Conservation (phyloP, 30 jellyfish, hydroid and myxozoan species). For the Haliclystus octoradiatus region DNA sequence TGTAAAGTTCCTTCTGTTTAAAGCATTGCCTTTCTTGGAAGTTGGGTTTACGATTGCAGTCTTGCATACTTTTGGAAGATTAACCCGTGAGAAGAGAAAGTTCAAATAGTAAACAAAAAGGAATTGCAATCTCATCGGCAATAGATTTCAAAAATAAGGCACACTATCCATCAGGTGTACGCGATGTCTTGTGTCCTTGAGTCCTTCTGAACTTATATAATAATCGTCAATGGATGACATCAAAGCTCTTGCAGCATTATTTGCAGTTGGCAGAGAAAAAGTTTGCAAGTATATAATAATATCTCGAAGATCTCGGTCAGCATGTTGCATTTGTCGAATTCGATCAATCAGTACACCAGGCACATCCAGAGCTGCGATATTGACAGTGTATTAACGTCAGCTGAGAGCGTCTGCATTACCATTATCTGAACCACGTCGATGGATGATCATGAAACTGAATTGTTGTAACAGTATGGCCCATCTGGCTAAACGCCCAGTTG, state of each 20-base stretch:
- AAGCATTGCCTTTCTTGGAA: no score
- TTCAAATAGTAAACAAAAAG: no score
- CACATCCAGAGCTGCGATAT: not conserved
- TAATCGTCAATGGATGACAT: slow-evolving; percentile 16
- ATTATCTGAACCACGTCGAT: not conserved
- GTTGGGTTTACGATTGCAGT: no score
- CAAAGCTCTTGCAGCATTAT: slow-evolving; percentile 5
- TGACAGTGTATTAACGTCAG: not conserved
- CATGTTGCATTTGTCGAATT: slow-evolving; percentile 4
- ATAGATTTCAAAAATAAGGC: no score
- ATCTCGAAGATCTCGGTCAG: not conserved
- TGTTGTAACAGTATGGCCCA: not conserved
- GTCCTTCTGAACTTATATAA: no score
- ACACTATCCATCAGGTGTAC: no score
- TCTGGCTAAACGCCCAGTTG: not conserved
- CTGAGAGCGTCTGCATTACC: not conserved
- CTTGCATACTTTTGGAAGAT: no score
- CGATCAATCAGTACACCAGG: slow-evolving; percentile 7
- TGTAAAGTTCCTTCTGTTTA: no score
- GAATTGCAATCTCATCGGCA: no score
- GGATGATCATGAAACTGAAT: not conserved
- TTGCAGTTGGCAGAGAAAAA: not conserved
- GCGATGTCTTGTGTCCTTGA: no score
- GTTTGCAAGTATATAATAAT: not conserved
- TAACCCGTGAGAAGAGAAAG: no score